phyloP scores from a whole-genome alignment of 2,113 vertebrate species.

The Rafetus swinhoei region DNA sequence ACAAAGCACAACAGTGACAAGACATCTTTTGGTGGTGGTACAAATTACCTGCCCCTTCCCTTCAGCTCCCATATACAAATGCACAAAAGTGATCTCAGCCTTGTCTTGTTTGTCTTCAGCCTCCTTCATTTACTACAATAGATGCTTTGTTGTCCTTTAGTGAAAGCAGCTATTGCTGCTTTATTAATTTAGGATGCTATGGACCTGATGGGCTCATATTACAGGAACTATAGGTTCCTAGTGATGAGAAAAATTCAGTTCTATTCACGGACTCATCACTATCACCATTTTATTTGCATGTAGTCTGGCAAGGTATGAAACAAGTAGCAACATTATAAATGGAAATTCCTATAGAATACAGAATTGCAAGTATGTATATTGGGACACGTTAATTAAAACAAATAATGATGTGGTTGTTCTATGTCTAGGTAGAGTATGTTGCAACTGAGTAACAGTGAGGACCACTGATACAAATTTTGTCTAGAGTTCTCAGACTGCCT shows the following conservation, averaged over 20 bases:
- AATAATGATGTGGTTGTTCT: neutral
- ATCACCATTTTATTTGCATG: neutral
- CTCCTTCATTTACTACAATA: neutral
- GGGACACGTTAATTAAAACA: neutral
- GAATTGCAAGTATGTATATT: neutral
- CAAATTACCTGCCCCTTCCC: neutral
- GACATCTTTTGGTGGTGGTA: neutral
- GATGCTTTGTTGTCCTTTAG: conserved; percentile 25
- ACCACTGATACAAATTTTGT: neutral
- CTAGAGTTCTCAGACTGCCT: no score
- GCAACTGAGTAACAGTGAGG: neutral
- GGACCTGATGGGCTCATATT: neutral
- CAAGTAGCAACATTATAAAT: neutral
- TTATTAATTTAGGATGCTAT: conserved; percentile 57
- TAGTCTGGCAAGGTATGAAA: neutral
- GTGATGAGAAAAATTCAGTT: neutral
- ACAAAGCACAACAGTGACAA: neutral
- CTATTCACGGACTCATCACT: neutral
- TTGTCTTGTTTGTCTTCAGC: neutral
- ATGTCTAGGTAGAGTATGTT: neutral
- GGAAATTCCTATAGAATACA: neutral
- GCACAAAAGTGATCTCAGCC: neutral
- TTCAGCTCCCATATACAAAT: neutral
- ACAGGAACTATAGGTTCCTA: neutral
- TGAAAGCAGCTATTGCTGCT: conserved; percentile 47